Percentiles rank a stretch among this genome's conserved stretches.
Conservation (phyloP, 2,797 vertebrate species). For the Telmatherina bonti region DNA sequence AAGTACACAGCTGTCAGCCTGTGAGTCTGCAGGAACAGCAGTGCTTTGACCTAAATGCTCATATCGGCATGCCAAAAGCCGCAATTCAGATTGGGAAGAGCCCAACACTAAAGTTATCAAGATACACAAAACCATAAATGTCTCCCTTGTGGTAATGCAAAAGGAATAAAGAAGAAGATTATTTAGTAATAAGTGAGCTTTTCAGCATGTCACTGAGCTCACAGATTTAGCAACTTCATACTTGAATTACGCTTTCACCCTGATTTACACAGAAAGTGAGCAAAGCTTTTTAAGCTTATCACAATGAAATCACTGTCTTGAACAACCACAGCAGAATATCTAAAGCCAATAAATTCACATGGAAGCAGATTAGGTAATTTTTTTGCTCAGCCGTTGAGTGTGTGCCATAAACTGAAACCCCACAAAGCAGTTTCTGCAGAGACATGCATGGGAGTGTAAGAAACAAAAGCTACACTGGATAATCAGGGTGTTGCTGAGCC, state of each 20-base stretch:
- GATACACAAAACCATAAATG: background rate
- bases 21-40: background rate
- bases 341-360: conserved; percentile 13
- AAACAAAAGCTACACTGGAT: conserved; percentile 21
- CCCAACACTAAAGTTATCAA: background rate
- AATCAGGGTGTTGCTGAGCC: conserved; percentile 44
- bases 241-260: background rate
- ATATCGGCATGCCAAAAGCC: background rate
- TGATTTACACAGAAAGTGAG: background rate
- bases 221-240: background rate
- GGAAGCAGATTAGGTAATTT: conserved; percentile 38
- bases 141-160: background rate
- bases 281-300: background rate
- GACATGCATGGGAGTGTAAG: conserved; percentile 38
- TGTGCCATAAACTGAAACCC: conserved; percentile 32
- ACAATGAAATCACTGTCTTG: background rate
- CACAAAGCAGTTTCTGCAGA: conserved; percentile 36
- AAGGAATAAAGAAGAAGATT: background rate
- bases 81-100: background rate
- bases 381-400: conserved; percentile 19
- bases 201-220: background rate
- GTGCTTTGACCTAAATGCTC: background rate
- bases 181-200: background rate
- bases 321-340: conserved; percentile 19
- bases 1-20: background rate